Evolutionary conservation across 2,888 invertebrate species (phyloP).

Genomic region (Stenolophus ochropezus): DNA sequence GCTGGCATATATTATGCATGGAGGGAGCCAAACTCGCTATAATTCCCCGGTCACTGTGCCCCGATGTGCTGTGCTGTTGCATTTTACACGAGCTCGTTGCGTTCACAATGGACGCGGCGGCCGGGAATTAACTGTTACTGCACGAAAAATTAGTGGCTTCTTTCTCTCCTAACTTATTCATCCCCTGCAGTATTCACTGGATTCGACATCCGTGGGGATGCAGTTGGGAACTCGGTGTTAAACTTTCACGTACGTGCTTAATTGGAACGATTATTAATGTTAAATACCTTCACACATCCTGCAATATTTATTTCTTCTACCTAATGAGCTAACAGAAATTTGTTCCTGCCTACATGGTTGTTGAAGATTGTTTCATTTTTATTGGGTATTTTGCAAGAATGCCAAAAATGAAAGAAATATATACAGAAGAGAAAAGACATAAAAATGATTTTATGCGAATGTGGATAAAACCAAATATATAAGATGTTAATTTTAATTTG

Average conservation of each 20-base stretch:
- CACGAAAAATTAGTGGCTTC: constrained; percentile 37
- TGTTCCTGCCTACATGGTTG: too few species aligned
- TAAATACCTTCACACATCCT: neutral
- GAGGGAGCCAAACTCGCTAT: constrained; percentile 19
- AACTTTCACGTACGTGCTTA: neutral
- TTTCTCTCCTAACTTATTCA: neutral
- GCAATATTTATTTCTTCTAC: neutral
- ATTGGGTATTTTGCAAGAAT: too few species aligned
- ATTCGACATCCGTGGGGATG: neutral
- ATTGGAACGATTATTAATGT: neutral
- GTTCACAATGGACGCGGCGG: constrained; percentile 8
- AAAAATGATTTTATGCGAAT: too few species aligned
- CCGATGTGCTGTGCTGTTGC: neutral
- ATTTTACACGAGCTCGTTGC: constrained; percentile 27
- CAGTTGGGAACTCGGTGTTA: neutral
- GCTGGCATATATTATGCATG: constrained; percentile 53
- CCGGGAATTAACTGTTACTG: constrained; percentile 16
- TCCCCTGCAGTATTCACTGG: neutral
- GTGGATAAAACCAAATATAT: too few species aligned
- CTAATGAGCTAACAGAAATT: neutral
- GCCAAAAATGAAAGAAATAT: too few species aligned
- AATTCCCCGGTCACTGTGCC: constrained; percentile 51
- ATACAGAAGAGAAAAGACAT: too few species aligned
- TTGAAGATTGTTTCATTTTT: too few species aligned
- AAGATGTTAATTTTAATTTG: too few species aligned